Percentiles rank a stretch among this genome's conserved stretches.
Evolutionary conservation across 92 coral and sea anemone species (phyloP).

Genomic region (Hydrozoanthus gracilis): DNA sequence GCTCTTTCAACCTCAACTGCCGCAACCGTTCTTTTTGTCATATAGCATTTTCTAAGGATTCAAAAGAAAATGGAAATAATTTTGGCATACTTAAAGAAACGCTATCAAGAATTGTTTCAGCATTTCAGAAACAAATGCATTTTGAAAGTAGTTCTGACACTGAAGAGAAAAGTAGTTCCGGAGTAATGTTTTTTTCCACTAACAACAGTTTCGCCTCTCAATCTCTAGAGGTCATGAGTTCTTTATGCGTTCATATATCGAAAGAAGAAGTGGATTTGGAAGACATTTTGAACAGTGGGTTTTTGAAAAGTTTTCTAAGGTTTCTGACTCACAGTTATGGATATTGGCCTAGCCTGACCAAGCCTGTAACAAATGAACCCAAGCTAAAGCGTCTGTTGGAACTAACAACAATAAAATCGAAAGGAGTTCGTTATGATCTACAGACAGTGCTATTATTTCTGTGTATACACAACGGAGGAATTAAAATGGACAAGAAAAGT

Average conservation of each 20-base stretch:
- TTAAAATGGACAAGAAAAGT: slow-evolving; percentile 45
- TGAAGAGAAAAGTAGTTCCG: slow-evolving; percentile 25
- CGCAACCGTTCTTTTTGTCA: slow-evolving; percentile 43
- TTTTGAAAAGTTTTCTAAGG: slow-evolving; percentile 50
- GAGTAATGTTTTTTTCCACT: slow-evolving; percentile 40
- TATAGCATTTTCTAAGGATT: neutral
- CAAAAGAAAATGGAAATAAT: neutral
- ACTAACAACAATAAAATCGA: slow-evolving; percentile 41
- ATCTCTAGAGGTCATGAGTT: slow-evolving; percentile 66
- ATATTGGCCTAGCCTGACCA: slow-evolving; percentile 66
- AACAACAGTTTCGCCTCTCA: slow-evolving; percentile 62
- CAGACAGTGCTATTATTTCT: slow-evolving; percentile 57
- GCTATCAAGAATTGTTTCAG: slow-evolving; percentile 62
- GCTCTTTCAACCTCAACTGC: slow-evolving; percentile 49
- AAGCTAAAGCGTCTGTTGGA: slow-evolving; percentile 48
- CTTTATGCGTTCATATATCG: slow-evolving; percentile 55
- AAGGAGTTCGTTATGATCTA: slow-evolving; percentile 52
- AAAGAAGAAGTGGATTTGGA: slow-evolving; percentile 49
- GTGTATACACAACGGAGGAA: slow-evolving; percentile 70
- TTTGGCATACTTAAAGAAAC: slow-evolving; percentile 38
- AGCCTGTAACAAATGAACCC: slow-evolving; percentile 56
- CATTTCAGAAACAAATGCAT: slow-evolving; percentile 57
- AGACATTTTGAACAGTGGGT: slow-evolving; percentile 43
- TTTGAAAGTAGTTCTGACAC: slow-evolving; percentile 5
- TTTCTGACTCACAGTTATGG: slow-evolving; percentile 60